phyloP scores from a whole-genome alignment of 2,113 vertebrate species.

The Orcinus orca region DNA sequence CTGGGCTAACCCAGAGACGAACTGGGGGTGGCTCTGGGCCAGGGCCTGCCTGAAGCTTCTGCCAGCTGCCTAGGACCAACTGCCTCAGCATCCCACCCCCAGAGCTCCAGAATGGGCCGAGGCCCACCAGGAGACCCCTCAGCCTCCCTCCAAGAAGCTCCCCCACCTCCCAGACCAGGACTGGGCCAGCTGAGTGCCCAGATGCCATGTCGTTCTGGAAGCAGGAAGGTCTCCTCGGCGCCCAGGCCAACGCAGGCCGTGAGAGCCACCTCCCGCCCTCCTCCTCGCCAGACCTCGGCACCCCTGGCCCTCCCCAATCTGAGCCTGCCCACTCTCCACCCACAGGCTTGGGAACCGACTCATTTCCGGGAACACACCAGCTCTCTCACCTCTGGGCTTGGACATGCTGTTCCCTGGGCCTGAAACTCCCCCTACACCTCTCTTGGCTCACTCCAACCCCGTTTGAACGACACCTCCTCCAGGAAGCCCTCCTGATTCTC shows the following conservation, averaged over 20 bases:
- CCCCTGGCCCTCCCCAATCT: no score
- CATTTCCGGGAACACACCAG: not conserved
- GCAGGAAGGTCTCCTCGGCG: not conserved
- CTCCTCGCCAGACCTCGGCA: not conserved
- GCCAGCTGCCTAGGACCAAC: not conserved
- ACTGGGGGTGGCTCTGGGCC: not conserved
- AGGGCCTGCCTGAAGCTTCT: not conserved
- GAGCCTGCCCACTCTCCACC: not conserved
- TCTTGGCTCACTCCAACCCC: not conserved
- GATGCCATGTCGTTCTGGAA: accelerated
- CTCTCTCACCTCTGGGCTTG: not conserved
- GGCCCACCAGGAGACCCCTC: not conserved
- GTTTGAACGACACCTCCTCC: not conserved
- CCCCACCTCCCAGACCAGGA: not conserved
- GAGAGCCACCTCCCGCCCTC: accelerated
- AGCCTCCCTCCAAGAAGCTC: not conserved
- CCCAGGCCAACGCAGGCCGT: not conserved
- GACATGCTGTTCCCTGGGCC: not conserved
- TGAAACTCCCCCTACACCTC: not conserved
- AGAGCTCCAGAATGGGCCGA: not conserved
- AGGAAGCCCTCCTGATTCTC: not conserved
- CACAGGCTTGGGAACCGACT: not conserved
- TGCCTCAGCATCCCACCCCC: not conserved
- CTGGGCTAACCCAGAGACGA: not conserved
- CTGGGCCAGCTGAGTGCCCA: not conserved